Evolutionary conservation across 2,797 vertebrate genomes (phyloP).

Genomic region (Chelon labrosus): DNA sequence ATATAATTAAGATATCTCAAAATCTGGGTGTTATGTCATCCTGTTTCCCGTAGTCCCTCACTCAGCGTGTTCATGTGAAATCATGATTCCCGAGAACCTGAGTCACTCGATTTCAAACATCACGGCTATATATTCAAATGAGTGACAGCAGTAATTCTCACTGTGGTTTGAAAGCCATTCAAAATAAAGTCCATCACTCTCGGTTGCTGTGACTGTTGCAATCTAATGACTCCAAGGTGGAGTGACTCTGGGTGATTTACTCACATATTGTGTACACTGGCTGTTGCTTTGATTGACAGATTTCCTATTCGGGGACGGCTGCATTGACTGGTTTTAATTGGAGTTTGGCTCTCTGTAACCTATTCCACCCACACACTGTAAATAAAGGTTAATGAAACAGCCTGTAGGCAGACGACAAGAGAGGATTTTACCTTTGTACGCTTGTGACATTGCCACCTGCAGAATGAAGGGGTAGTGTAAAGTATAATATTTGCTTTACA

Average conservation of each 20-base stretch:
- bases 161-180: conserved; percentile 57
- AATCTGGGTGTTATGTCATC: conserved; percentile 9
- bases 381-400: conserved; percentile 60
- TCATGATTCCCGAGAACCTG: conserved; percentile 34
- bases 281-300: conserved; percentile 32
- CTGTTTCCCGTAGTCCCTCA: conserved; percentile 10
- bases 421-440: conserved; percentile 53
- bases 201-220: conserved; percentile 51
- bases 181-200: conserved; percentile 54
- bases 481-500: conserved; percentile 43
- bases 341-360: conserved; percentile 35
- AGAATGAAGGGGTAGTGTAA: conserved; percentile 44
- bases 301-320: conserved; percentile 20
- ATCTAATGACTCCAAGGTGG: conserved; percentile 48
- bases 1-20: conserved; percentile 34
- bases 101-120: conserved; percentile 38
- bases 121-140: conserved; percentile 37
- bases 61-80: conserved; percentile 40
- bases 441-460: conserved; percentile 41
- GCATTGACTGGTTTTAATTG: conserved; percentile 41
- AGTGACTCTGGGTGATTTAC: conserved; percentile 42
- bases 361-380: conserved; percentile 50
- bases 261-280: conserved; percentile 16
- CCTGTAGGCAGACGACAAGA: conserved; percentile 54
- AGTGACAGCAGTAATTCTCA: conserved; percentile 62